Conservation (phyloP, 2,113 vertebrate species). For the Syngnathus typhle region DNA sequence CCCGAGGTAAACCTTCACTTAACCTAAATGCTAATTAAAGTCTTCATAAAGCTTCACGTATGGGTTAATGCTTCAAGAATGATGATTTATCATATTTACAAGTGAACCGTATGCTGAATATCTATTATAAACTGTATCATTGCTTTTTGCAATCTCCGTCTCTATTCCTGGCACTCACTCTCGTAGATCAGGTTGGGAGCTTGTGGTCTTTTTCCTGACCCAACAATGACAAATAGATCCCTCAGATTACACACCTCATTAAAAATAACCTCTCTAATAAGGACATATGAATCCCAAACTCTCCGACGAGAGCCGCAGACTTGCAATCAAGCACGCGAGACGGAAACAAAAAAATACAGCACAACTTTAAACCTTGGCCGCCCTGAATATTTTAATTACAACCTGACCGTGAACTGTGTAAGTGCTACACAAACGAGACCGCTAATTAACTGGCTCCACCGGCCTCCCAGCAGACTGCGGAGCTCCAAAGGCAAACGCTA, state of each 20-base stretch:
- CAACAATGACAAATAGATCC: slow-evolving; percentile 32
- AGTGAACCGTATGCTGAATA: neutral
- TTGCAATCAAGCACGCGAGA: slow-evolving; percentile 9
- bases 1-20: slow-evolving; percentile 5
- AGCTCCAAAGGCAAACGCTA: slow-evolving; percentile 47
- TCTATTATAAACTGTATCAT: neutral
- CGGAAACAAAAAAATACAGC: slow-evolving; percentile 5
- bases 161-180: neutral
- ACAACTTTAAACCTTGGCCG: slow-evolving; percentile 27
- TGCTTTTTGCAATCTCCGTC: neutral
- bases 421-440: slow-evolving; percentile 33
- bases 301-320: slow-evolving; percentile 19
- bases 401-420: slow-evolving; percentile 29
- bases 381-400: slow-evolving; percentile 48
- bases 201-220: slow-evolving; percentile 19
- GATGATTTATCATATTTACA: neutral
- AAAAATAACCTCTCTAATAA: slow-evolving; percentile 34
- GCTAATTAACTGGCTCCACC: slow-evolving; percentile 38
- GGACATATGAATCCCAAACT: slow-evolving; percentile 35
- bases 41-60: neutral
- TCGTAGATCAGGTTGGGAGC: slow-evolving; percentile 11
- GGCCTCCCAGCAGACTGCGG: slow-evolving; percentile 20
- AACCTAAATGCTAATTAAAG: slow-evolving; percentile 4
- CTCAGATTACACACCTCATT: slow-evolving; percentile 47
- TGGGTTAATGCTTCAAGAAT: neutral